A percentile compares a stretch with the other conserved stretches of the same genome.
These are phyloP conservation scores for Spheniscus humboldti DNA, from an alignment of 2,797 vertebrate species.

Conservation along the genomic window DNA sequence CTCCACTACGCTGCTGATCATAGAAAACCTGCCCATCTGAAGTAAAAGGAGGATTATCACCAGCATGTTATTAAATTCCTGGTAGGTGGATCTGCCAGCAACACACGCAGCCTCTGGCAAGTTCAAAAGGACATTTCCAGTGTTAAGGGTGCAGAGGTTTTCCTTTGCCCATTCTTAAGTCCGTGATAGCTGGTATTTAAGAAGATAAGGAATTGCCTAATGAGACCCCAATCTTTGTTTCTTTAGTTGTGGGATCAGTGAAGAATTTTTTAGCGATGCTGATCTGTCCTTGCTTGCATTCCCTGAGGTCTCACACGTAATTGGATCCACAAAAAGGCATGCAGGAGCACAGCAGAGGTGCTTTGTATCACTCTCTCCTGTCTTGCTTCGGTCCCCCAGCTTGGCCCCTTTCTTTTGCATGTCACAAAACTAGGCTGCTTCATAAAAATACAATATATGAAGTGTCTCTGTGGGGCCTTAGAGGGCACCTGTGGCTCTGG, in stretches of 20 bases:
- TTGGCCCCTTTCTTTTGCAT: neutral
- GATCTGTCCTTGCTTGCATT: neutral
- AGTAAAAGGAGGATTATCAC: neutral
- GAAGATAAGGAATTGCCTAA: neutral
- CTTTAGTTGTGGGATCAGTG: neutral
- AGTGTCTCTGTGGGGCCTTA: accelerated
- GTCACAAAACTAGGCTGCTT: neutral
- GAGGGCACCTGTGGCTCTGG: neutral
- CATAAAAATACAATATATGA: accelerated
- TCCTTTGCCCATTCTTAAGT: neutral
- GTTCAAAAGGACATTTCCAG: neutral
- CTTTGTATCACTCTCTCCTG: neutral
- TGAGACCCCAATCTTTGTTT: neutral
- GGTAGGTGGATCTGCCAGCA: neutral
- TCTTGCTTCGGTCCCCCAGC: accelerated
- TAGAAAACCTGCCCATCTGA: neutral
- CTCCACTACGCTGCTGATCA: neutral
- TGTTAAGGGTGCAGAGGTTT: neutral
- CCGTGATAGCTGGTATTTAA: neutral
- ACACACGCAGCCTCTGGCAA: neutral
- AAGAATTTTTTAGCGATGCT: neutral
- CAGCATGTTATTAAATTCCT: neutral
- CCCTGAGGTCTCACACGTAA: neutral
- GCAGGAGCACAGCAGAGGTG: neutral
- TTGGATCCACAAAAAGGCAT: neutral